Conservation (phyloP, 2,113 vertebrate genomes). For the Spilogale gracilis region DNA sequence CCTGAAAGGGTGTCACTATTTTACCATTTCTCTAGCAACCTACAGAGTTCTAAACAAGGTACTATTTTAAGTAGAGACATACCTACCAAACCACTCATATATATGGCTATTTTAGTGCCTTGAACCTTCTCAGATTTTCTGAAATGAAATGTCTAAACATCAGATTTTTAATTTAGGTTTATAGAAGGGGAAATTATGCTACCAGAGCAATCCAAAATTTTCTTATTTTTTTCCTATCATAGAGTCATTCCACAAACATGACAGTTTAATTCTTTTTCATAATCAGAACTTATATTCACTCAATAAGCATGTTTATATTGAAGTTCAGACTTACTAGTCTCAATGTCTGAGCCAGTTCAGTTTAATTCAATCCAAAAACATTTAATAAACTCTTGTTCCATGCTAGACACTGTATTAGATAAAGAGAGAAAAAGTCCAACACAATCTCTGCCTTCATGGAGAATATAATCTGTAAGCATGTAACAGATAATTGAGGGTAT, state of each 20-base stretch:
- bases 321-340: not conserved
- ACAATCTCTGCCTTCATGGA: not conserved
- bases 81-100: not conserved
- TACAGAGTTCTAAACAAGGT: conserved; percentile 48
- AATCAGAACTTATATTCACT: conserved; percentile 14
- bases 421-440: not conserved
- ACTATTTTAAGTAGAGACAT: conserved; percentile 40
- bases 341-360: not conserved
- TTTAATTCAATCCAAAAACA: conserved; percentile 46
- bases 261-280: conserved; percentile 18
- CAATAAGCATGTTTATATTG: conserved; percentile 7
- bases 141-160: conserved; percentile 32
- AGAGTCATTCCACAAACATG: not conserved
- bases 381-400: conserved; percentile 43
- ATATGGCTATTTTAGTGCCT: conserved; percentile 45
- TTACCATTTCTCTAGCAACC: conserved; percentile 52
- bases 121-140: conserved; percentile 52
- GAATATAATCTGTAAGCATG: not conserved
- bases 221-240: not conserved
- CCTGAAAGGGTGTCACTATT: conserved; percentile 51
- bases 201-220: not conserved
- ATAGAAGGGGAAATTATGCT: conserved; percentile 26
- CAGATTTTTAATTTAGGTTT: conserved; percentile 35
- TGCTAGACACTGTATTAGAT: not conserved
- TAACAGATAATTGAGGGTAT: not conserved